phyloP scores from a whole-genome alignment of 2,888 invertebrate genomes.

The Herminia tarsipennalis region DNA sequence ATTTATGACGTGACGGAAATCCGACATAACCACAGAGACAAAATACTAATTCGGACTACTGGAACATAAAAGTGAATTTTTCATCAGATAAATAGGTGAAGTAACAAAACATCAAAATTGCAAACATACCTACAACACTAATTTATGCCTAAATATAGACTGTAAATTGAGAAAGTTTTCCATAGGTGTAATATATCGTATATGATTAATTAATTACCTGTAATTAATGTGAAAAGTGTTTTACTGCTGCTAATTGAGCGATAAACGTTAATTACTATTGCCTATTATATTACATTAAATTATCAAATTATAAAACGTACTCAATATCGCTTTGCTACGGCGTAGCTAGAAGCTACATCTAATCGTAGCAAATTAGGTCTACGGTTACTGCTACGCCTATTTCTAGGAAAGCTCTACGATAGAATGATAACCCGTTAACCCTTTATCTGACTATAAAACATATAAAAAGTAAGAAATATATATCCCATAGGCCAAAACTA shows the following conservation, averaged over 20 bases:
- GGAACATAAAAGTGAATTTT: too few relatives aligned
- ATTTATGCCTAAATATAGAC: constrained; percentile 16
- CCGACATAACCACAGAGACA: too few relatives aligned
- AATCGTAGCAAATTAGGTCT: neutral
- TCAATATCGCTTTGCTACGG: neutral
- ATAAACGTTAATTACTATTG: constrained; percentile 21
- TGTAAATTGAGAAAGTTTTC: constrained; percentile 46
- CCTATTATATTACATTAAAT: constrained; percentile 3
- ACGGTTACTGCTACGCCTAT: neutral
- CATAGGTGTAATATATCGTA: constrained; percentile 32
- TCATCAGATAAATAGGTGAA: too few relatives aligned
- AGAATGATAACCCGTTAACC: too few relatives aligned
- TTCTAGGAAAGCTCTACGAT: too few relatives aligned
- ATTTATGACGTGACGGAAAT: too few relatives aligned
- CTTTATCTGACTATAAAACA: neutral
- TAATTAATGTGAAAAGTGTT: constrained; percentile 38
- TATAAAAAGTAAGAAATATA: neutral
- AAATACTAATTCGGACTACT: too few relatives aligned
- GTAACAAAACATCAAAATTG: constrained; percentile 1
- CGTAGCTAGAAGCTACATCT: constrained; percentile 1
- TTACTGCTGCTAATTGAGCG: constrained; percentile 17
- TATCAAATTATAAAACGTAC: neutral
- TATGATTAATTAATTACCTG: constrained; percentile 38
- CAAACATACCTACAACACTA: constrained; percentile 10
- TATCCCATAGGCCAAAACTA: constrained; percentile 6